Base-by-base conservation (phyloP, 2,888 invertebrate genomes). In the Orthonychiurus folsomi region DNA sequence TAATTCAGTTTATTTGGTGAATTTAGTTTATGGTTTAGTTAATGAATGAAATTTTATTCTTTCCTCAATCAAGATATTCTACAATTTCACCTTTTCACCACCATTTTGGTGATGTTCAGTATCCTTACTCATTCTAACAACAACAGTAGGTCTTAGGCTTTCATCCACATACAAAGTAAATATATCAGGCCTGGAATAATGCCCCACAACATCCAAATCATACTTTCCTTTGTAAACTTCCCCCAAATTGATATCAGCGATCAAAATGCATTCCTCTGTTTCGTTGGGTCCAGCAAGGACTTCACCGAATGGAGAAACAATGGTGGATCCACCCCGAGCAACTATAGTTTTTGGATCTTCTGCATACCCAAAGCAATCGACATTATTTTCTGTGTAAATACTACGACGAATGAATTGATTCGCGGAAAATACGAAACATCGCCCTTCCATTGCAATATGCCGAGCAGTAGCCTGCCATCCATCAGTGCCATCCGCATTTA, bases 401-500 rank as follows among this genome's bases (percentile, higher is more conserved):
- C 65, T 64, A 9, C 63, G 24, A 9, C 52, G 25, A 0, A 57
- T 53, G 25, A 61, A 66, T 57, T 69, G 68, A 37, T 63, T 63
- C 20, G 66, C 66, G 24, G 64, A 64, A 0, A 69, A 60, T 1
- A 69, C 68, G 52, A 69, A 69, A 47, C 65, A 65, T 1, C 68
- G 65, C 0, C 68, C 68, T 60, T 69, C 68, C 28, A 63, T 47
- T 12, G 68, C 68, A 61, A 69, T 65, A 23, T 65, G 65, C 12
- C 65, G 63, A 63, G 66, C 65, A 15, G 65, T 64, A n/a, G 62
- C 50, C 24, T 63, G 62, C 68, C 68, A 69, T 21, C 62, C 63
- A 15, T 66, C 62, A 15, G 60, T 23, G 12, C 63, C 61, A 56
- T 69, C 68, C 1, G 68, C 68, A 12, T 56, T 66, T 9, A 66